Conservation (phyloP, 2,888 invertebrate species). For the Xylophagus ater region DNA sequence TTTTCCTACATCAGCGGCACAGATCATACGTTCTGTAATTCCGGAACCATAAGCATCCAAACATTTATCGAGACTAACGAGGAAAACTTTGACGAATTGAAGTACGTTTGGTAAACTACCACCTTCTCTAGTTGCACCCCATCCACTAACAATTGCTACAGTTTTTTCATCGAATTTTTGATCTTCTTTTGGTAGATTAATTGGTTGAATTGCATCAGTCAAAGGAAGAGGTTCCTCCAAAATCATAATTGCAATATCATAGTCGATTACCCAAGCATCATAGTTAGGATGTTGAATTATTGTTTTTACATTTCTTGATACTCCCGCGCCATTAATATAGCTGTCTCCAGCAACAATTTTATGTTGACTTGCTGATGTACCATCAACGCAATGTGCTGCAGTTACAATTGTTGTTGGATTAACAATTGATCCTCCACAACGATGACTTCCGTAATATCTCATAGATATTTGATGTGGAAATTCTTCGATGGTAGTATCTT, state of each 20-base stretch:
- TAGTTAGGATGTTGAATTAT: slow-evolving; percentile 39
- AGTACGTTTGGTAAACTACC: slow-evolving; percentile 25
- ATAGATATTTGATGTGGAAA: slow-evolving; percentile 15
- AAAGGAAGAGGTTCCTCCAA: slow-evolving; percentile 20
- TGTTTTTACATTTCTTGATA: slow-evolving; percentile 30
- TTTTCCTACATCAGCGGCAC: slow-evolving; percentile 45
- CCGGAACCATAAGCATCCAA: slow-evolving; percentile 35
- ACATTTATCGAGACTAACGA: slow-evolving; percentile 40
- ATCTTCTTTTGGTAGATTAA: slow-evolving; percentile 22
- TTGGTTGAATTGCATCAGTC: slow-evolving; percentile 22
- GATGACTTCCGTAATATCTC: slow-evolving; percentile 31
- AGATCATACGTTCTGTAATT: slow-evolving; percentile 45
- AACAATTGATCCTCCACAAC: slow-evolving; percentile 44
- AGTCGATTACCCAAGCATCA: slow-evolving; percentile 37
- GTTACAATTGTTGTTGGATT: slow-evolving; percentile 39
- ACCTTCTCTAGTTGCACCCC: slow-evolving; percentile 28
- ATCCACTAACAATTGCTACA: slow-evolving; percentile 27
- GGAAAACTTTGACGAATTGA: slow-evolving; percentile 43
- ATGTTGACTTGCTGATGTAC: slow-evolving; percentile 20
- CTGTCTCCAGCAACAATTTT: slow-evolving; percentile 41
- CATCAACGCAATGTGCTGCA: slow-evolving; percentile 44
- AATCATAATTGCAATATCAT: slow-evolving; percentile 44
- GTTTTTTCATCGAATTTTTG: slow-evolving; percentile 21
- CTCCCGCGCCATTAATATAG: slow-evolving; percentile 16
- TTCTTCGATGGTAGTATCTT: slow-evolving; percentile 10